Evolutionary conservation across 2,797 vertebrate genomes (phyloP), one percentile per base, ranked within the genome.

Genomic region (Micromesistius poutassou): DNA sequence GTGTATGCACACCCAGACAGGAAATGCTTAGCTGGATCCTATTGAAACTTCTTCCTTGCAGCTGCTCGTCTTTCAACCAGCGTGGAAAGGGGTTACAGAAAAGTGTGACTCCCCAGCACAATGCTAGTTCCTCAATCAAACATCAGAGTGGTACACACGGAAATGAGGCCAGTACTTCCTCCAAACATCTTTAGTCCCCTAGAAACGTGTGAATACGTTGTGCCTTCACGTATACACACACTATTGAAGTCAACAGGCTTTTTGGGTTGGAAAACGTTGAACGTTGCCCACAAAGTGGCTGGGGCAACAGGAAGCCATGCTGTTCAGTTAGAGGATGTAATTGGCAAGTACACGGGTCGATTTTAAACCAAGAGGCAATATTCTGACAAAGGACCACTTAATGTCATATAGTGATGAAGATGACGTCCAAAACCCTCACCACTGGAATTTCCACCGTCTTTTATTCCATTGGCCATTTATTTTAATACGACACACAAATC

Each of bases 81-180:
- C 66, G 79, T 80, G 90, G 82, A 87, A 66, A 88, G 79, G 84
- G 88, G 87, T 89, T 89, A 84, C 77, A 79, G 76, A 28, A 70
- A 86, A 82, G 79, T 82, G 74, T 80, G 83, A 90, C 84, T 88
- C 88, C 83, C 88, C 90, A 89, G 91, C 88, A 92, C 87, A 88
- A 84, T 78, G 87, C 80, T 28, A 88, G 86, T 90, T 88, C 86
- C 89, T 86, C 83, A 76, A 88, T 86, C 83, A 76, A 88, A 89
- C 76, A 80, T 88, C 82, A 30, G 16, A 77, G 74, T 71, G 75
- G 73, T 31, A 79, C 36, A 33, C 36, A 30, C 73, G 87, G 91
- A 93, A 87, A 91, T 92, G 78, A 92, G 83, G 84, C 93, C 90
- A 92, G 83, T 5, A 70, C 80, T 91, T 93, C 89, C 90, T 90